Evolutionary conservation across 2,797 vertebrate species (phyloP), one percentile per base, ranked within the genome.

Genomic region (Atherinosoma microstoma): DNA sequence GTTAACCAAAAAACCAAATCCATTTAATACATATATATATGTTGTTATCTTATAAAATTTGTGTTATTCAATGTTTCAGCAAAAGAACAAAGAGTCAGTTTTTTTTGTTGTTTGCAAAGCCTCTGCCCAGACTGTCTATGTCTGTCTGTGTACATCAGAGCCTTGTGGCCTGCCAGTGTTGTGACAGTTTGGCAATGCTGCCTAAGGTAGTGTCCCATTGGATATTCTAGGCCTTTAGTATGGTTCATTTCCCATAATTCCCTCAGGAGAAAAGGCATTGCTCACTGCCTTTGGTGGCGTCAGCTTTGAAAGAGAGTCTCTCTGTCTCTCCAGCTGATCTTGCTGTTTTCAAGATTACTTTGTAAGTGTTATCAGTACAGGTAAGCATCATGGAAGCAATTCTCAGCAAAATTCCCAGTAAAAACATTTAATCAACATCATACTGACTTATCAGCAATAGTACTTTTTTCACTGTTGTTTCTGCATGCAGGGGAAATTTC

Each of bases 241-340:
- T 9, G 79, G 58, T 86, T 90, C 84, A 85, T 89, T 87, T 89
- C 74, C 89, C 80, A 70, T 76, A 62, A 84, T 73, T 84, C 86
- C 87, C 84, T 51, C 40, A 16, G 82, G 89, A 79, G 1, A 58
- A 67, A 72, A 64, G 70, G 36, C 82, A 80, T 82, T 79, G 78
- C 84, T 90, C 84, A 74, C 84, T 74, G 83, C 67, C 79, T 87
- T 62, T 84, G 73, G 18, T 58, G 70, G 70, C 75, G 57, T 11
- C 18, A 65, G 40, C 76, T 76, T 60, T 70, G 79, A 82, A 82
- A 80, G 76, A 68, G 82, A 89, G 67, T 76, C 81, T 80, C 40
- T 0, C 49, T 54, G 16, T 67, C 34, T 27, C 15, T 18, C 54
- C 6, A 56, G 54, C 29, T 16, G 27, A 30, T 60, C 58, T 70